Percentiles rank a stretch among this genome's conserved stretches.
These are phyloP conservation scores for Platalea minor DNA, from an alignment of 2,797 vertebrate species.

Conservation along the genomic window DNA sequence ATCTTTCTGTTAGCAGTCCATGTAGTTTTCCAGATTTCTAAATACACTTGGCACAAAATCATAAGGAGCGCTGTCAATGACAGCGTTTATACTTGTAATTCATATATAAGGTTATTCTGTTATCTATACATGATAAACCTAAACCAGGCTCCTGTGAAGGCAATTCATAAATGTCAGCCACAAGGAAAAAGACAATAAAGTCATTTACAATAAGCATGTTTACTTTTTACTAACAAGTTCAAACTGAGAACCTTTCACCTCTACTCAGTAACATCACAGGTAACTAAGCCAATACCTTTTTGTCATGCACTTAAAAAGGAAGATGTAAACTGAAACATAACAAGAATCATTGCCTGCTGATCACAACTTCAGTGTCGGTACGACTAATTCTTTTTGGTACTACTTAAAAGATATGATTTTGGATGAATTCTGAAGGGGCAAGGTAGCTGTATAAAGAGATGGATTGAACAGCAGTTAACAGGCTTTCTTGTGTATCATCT, in stretches of 20 bases:
- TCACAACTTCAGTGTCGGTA: background rate
- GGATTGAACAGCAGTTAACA: slow-evolving; percentile 22
- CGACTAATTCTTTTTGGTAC: slow-evolving; percentile 36
- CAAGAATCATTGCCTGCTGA: background rate
- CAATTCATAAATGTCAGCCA: background rate
- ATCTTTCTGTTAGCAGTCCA: background rate
- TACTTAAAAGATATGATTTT: slow-evolving; percentile 41
- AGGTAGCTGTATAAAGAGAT: background rate
- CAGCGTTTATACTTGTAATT: background rate
- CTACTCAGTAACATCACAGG: background rate
- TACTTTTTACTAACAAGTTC: background rate
- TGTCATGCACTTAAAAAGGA: background rate
- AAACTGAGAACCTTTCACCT: background rate
- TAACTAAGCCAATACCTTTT: background rate
- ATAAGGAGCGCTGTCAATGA: background rate
- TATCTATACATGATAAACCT: background rate
- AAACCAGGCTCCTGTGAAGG: background rate
- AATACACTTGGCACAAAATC: background rate
- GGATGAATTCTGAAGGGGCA: slow-evolving; percentile 46
- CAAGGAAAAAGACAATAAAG: background rate
- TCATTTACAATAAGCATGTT: background rate
- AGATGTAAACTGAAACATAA: background rate
- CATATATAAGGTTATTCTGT: background rate
- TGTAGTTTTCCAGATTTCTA: background rate
- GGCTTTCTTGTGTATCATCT: background rate